Base-by-base conservation (phyloP, 2,888 invertebrate species). In the Heterodera filipjevi region DNA sequence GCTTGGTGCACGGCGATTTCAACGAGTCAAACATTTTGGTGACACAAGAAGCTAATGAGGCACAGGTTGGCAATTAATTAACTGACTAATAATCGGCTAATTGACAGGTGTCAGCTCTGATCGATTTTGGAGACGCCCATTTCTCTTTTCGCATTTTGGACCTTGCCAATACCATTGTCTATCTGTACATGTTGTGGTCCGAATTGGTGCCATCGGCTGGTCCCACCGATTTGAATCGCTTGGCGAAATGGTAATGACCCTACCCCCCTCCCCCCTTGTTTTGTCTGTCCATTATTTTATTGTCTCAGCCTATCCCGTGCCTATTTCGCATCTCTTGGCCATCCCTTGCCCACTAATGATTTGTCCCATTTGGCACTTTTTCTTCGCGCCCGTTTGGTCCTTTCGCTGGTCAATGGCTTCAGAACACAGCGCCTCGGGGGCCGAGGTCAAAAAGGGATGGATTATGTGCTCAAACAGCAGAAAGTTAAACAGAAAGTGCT, bases 41-140 rank as follows among this genome's bases (percentile, higher is more conserved):
- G 19, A 14, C 30, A 12, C n/a, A n/a, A n/a, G 66, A 33, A 12
- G 68, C 2, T 33, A 33, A 22, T n/a, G n/a, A n/a, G 30, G 6
- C 68, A 14, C 6, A 33, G 32, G 68, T 68, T 14, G 59, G 59
- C 2, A n/a, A n/a, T n/a, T 27, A 59, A 59, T 59, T 68, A 68
- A 49, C 10, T 2, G 46, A 14, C 14, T 10, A 19, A 12, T 49
- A 49, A 14, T 49, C 19, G 6, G 46, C 12, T 49, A 3, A 49
- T 68, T 16, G 10, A n/a, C n/a, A 59, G 59, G 59, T 59, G 59
- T 59, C n/a, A 3, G 59, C 59, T n/a, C 71, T 84, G 27, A 64
- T 84, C 53, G 84, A 84, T 49, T 84, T 84, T 44, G 83, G 84
- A 5, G 84, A 84, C 46, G 73, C 77, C 35, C 84, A 84, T 72